Conservation (phyloP, 2,113 vertebrate genomes). For the Cephalopholis sonnerati region DNA sequence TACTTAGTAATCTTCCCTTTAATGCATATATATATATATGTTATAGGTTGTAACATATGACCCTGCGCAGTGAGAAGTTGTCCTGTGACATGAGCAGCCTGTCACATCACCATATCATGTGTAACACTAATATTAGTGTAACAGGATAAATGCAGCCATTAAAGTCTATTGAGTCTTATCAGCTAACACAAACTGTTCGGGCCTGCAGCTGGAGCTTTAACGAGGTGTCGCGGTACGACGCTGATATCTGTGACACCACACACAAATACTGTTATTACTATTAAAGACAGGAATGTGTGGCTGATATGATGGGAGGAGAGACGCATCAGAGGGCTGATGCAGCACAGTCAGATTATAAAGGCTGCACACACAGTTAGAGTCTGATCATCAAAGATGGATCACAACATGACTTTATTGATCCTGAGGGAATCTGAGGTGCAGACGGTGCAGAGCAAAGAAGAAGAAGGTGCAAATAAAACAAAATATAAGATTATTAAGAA, state of each 20-base stretch:
- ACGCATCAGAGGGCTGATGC: too few species aligned
- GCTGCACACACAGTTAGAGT: not conserved
- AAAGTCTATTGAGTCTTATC: slow-evolving; percentile 88
- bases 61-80: not conserved
- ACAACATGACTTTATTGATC: not conserved
- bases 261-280: not conserved
- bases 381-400: not conserved
- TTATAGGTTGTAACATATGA: too few species aligned
- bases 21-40: too few species aligned
- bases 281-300: not conserved
- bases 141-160: slow-evolving; percentile 47
- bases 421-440: too few species aligned
- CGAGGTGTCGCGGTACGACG: slow-evolving; percentile 87
- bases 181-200: slow-evolving; percentile 93
- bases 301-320: not conserved
- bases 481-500: too few species aligned
- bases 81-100: slow-evolving; percentile 81
- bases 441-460: too few species aligned
- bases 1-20: not conserved
- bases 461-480: too few species aligned
- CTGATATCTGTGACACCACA: not conserved
- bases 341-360: not conserved
- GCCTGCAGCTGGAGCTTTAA: slow-evolving; percentile 92
- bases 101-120: slow-evolving; percentile 85
- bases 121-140: slow-evolving; percentile 94